A percentile compares a stretch with the other conserved stretches of the same genome.
Evolutionary conservation across 2,113 vertebrate species (phyloP).

Genomic region (Sinocyclocheilus anophthalmus): DNA sequence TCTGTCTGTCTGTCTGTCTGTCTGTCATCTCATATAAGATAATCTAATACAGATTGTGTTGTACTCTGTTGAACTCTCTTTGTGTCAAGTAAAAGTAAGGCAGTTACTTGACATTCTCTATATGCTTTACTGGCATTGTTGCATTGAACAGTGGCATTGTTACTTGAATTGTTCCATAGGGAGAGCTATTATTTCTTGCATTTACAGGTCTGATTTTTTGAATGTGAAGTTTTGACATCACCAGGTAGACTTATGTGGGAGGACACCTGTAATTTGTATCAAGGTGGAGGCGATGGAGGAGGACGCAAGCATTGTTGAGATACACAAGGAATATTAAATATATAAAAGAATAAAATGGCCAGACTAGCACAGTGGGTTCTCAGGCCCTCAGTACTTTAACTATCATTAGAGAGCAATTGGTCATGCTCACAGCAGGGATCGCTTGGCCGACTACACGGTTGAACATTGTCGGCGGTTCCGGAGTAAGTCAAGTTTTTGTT

Average conservation of each 20-base stretch:
- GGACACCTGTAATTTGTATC: conserved; percentile 41
- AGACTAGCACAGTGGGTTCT: conserved; percentile 40
- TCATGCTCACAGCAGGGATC: conserved; percentile 44
- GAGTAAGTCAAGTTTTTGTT: conserved; percentile 2
- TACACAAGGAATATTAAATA: conserved; percentile 25
- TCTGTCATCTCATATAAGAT: too few species aligned
- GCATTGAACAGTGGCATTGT: conserved; percentile 25
- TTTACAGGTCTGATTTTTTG: conserved; percentile 23
- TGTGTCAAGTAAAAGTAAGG: conserved; percentile 51
- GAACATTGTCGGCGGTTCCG: conserved; percentile 8
- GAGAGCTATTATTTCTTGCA: conserved; percentile 36
- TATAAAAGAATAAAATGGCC: conserved; percentile 12
- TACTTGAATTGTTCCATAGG: conserved; percentile 21
- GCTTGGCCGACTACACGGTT: background rate
- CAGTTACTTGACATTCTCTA: background rate
- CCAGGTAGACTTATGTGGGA: conserved; percentile 10
- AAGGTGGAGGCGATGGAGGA: conserved; percentile 17
- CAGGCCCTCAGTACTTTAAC: conserved; percentile 25
- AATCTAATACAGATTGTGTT: background rate
- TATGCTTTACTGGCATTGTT: background rate
- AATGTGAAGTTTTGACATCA: conserved; percentile 40
- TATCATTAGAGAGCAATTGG: conserved; percentile 37
- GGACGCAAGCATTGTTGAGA: conserved; percentile 4
- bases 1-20: too few species aligned
- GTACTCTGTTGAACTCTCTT: conserved; percentile 58